phyloP scores from a whole-genome alignment of 2,113 vertebrate genomes.

The Macquaria australasica region DNA sequence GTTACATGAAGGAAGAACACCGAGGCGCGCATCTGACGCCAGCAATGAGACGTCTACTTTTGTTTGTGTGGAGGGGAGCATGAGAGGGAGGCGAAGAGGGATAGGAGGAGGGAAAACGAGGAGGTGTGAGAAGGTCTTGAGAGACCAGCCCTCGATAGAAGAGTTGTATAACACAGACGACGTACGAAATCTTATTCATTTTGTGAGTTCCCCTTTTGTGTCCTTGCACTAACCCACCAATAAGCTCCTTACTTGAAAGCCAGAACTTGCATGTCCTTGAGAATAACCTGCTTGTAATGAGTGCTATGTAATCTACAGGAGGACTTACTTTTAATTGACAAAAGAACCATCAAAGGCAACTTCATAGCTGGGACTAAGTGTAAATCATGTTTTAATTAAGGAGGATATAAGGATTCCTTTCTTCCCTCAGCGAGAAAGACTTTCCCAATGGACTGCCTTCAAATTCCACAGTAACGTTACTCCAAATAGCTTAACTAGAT shows the following conservation, averaged over 20 bases:
- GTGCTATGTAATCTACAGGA: slow-evolving; percentile 69
- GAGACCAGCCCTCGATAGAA: slow-evolving; percentile 34
- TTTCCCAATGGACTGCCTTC: slow-evolving; percentile 77
- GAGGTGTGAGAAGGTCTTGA: slow-evolving; percentile 51
- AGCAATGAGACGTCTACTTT: slow-evolving; percentile 31
- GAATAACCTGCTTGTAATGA: slow-evolving; percentile 80
- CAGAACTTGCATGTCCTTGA: slow-evolving; percentile 73
- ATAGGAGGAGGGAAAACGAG: background rate
- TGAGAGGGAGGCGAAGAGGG: slow-evolving; percentile 4
- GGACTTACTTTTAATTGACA: slow-evolving; percentile 82
- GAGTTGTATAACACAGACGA: slow-evolving; percentile 40
- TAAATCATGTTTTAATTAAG: slow-evolving; percentile 87
- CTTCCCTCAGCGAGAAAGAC: slow-evolving; percentile 66
- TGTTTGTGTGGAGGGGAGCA: slow-evolving; percentile 35
- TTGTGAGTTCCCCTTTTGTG: slow-evolving; percentile 48
- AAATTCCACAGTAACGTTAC: slow-evolving; percentile 72
- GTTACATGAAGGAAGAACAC: slow-evolving; percentile 44
- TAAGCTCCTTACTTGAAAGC: slow-evolving; percentile 60
- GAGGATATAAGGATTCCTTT: slow-evolving; percentile 79
- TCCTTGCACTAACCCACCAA: slow-evolving; percentile 62
- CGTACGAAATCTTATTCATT: slow-evolving; percentile 47
- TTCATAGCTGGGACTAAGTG: slow-evolving; percentile 75
- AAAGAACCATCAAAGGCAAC: slow-evolving; percentile 83
- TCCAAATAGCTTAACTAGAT: slow-evolving; percentile 81
- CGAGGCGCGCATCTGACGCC: background rate